Evolutionary conservation across 2,113 vertebrate species (phyloP).

Genomic region (Serilophus lunatus): DNA sequence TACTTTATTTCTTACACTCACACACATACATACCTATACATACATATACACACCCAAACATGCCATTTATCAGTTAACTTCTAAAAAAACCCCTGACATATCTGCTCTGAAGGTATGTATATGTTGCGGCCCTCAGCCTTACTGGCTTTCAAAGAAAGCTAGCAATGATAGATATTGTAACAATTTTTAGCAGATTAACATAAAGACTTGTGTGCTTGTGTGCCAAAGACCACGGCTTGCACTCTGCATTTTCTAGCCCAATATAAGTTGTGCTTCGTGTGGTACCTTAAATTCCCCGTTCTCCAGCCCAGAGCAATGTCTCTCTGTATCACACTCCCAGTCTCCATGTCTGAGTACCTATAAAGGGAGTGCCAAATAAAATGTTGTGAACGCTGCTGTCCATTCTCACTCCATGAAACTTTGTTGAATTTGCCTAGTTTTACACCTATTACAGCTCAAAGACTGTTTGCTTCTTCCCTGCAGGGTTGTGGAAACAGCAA

Average conservation of each 20-base stretch:
- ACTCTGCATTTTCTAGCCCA: background rate
- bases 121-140: background rate
- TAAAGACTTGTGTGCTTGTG: background rate
- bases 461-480: conserved; percentile 12
- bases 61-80: background rate
- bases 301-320: background rate
- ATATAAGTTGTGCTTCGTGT: background rate
- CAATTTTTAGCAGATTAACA: background rate
- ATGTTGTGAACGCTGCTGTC: background rate
- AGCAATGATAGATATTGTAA: background rate
- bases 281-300: background rate
- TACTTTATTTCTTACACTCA: background rate
- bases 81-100: background rate
- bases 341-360: background rate
- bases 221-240: background rate
- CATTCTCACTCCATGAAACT: background rate
- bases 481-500: background rate
- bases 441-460: conserved; percentile 43
- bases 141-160: background rate
- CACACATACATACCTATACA: background rate
- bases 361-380: conserved; percentile 20
- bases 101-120: background rate
- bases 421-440: conserved; percentile 34
- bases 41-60: background rate
- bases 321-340: background rate